Evolutionary conservation across 2,888 invertebrate species (phyloP).

Genomic region (Oxycera nigricornis): DNA sequence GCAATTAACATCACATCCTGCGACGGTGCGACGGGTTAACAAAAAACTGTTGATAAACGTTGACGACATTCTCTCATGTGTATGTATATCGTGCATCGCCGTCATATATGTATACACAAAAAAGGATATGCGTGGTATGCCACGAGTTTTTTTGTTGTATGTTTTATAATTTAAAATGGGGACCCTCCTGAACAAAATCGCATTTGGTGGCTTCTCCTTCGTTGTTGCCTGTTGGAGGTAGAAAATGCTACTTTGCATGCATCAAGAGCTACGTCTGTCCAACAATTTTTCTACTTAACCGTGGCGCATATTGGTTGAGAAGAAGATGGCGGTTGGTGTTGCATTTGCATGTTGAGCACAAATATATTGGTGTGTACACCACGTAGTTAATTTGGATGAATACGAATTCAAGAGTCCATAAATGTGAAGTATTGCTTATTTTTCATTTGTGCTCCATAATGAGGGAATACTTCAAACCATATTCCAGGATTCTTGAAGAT

Average conservation of each 20-base stretch:
- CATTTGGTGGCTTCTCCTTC: not conserved
- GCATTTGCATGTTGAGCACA: too few species aligned
- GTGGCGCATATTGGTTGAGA: not conserved
- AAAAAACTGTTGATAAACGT: conserved; percentile 1
- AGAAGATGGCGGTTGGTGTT: too few species aligned
- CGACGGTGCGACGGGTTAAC: not conserved
- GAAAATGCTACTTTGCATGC: conserved; percentile 2
- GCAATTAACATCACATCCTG: conserved; percentile 21
- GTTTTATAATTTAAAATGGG: conserved; percentile 1
- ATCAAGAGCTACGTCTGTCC: conserved; percentile 9
- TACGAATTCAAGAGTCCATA: too few species aligned
- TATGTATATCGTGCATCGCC: not conserved
- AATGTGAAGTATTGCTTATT: too few species aligned
- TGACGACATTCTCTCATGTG: not conserved
- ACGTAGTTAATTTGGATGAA: too few species aligned
- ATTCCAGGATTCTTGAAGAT: too few species aligned
- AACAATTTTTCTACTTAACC: not conserved
- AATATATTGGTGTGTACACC: too few species aligned
- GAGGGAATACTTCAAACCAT: too few species aligned
- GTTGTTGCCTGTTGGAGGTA: not conserved
- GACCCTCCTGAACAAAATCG: not conserved
- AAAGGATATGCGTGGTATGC: not conserved
- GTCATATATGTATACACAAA: not conserved
- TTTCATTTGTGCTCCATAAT: too few species aligned
- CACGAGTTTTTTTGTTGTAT: not conserved